Base-by-base conservation (phyloP, 2,888 invertebrate species). In the Schizotus pectinicornis region DNA sequence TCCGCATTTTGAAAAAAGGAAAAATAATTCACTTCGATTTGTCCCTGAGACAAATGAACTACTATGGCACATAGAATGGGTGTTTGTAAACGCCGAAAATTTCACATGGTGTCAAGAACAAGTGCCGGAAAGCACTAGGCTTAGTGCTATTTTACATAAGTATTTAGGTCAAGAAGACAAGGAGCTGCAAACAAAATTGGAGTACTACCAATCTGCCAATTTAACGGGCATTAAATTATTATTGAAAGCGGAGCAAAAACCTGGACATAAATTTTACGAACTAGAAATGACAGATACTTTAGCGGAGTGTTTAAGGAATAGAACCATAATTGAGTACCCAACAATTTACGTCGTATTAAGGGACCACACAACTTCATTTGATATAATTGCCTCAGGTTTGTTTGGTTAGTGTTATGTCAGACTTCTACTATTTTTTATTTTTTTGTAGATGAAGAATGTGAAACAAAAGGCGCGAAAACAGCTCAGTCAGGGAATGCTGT, bases 51-150 rank as follows among this genome's bases (percentile, higher is more conserved):
- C 80, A 0, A 85, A 88, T 51, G 76, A 85, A 13, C 86, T 95
- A 41, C 83, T 82, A 65, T 95, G 95, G 95, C 85, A 88, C 62
- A 81, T 95, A 3, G 91, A 94, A 68, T 92, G 92, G 89, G 80
- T 90, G 34, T 94, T 95, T 74, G 85, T 88, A 0, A 89, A 91
- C 77, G 88, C 89, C 1, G 86, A 88, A 30, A 82, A 85, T 42
- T 71, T 86, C 6, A 87, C 85, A 72, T 84, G 87, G 76, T 77
- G 82, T 0, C 88, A 90, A 70, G 81, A 83, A 32, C 86, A 83
- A 80, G 90, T 88, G 64, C 74, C 83, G 1, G 95, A 94, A 76
- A 82, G 82, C 22, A 80, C 74, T 11, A 84, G 82, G 57, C 65
- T 95, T 34, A 83, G 85, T 1, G 79, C 82, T 13, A 71, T 89